Percentiles rank a stretch among this genome's conserved stretches.
phyloP scores from a whole-genome alignment of 2,797 vertebrate species.

The Falco biarmicus region DNA sequence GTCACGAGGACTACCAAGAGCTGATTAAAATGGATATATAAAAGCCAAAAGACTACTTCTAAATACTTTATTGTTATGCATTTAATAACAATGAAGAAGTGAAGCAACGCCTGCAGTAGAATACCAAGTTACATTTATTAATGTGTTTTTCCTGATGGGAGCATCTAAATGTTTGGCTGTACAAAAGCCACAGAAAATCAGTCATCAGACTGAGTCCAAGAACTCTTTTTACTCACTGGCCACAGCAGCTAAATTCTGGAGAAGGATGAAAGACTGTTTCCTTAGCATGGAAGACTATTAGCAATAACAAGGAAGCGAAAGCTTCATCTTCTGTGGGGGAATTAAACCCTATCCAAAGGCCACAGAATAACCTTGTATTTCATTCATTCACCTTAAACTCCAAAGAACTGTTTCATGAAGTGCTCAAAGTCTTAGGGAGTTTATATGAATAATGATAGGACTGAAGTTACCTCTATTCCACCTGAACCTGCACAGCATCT shows the following conservation, averaged over 20 bases:
- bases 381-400: neutral
- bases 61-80: neutral
- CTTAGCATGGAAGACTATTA: neutral
- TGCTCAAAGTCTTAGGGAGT: neutral
- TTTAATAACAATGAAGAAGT: neutral
- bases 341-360: neutral
- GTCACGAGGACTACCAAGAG: neutral
- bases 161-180: neutral
- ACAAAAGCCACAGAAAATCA: neutral
- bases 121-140: neutral
- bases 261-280: neutral
- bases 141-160: neutral
- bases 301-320: neutral
- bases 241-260: neutral
- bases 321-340: neutral
- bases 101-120: neutral
- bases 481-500: neutral
- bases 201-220: neutral
- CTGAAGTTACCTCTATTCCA: neutral
- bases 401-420: neutral
- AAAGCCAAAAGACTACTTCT: neutral
- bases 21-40: neutral
- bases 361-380: neutral
- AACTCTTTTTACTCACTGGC: neutral
- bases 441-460: neutral